Evolutionary conservation across 2,113 vertebrate species (phyloP).

Genomic region (Silurus meridionalis): DNA sequence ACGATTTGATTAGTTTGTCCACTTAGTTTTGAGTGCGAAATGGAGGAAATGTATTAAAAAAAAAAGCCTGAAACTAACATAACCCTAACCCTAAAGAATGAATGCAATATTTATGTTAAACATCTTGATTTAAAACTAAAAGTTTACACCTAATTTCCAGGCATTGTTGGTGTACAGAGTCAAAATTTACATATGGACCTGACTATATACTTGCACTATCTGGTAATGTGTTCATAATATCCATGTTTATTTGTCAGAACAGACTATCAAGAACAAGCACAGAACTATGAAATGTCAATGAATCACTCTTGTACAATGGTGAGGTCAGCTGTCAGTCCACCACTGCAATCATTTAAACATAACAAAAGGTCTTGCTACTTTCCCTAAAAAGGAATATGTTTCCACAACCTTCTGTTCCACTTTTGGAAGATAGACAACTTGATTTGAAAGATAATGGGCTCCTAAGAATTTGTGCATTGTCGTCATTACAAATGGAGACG

Average conservation of each 20-base stretch:
- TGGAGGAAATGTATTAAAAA: too few relatives aligned
- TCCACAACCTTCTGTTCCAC: slow-evolving; percentile 68
- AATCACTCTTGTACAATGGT: background rate
- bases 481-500: slow-evolving; percentile 53
- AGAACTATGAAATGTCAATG: background rate
- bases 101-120: too few relatives aligned
- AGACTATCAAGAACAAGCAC: background rate
- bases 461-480: slow-evolving; percentile 59
- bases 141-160: too few relatives aligned
- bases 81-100: too few relatives aligned
- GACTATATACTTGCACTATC: too few relatives aligned
- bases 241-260: background rate
- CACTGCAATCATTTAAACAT: slow-evolving; percentile 31
- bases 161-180: too few relatives aligned
- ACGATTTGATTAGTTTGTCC: too few relatives aligned
- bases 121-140: too few relatives aligned
- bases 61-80: too few relatives aligned
- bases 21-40: too few relatives aligned
- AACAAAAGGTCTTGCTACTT: slow-evolving; percentile 39
- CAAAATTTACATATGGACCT: too few relatives aligned
- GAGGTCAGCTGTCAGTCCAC: slow-evolving; percentile 17
- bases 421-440: slow-evolving; percentile 68
- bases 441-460: slow-evolving; percentile 71
- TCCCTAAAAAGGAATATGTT: slow-evolving; percentile 57
- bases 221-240: background rate